A percentile compares a stretch with the other conserved stretches of the same genome.
phyloP scores from a whole-genome alignment of 37 sponge, comb jelly and placozoan species.

The Cliona cf. orientalis region DNA sequence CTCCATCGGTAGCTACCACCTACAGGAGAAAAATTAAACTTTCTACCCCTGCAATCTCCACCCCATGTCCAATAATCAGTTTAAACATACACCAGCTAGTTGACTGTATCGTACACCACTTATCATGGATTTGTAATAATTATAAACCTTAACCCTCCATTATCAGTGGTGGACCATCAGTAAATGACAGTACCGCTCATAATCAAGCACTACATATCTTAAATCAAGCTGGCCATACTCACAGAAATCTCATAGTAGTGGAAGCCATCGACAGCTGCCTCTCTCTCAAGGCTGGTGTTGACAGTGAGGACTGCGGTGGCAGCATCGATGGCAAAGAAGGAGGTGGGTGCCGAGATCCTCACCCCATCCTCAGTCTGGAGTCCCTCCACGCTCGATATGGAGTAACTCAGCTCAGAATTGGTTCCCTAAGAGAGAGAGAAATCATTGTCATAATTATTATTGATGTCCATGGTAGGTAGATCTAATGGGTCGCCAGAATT shows the following conservation, averaged over 20 bases:
- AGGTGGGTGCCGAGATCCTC: background rate
- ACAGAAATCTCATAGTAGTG: constrained; percentile 48
- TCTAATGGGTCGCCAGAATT: background rate
- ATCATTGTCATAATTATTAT: too few relatives aligned
- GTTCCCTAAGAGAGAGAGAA: background rate
- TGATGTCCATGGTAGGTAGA: too few relatives aligned
- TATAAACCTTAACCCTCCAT: too few relatives aligned
- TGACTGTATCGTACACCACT: too few relatives aligned
- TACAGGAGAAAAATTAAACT: constrained; percentile 21
- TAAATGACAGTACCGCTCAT: too few relatives aligned
- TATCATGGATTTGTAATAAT: too few relatives aligned
- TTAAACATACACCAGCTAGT: too few relatives aligned
- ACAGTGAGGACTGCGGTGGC: constrained; percentile 52
- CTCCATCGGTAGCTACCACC: constrained; percentile 68
- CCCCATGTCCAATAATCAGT: too few relatives aligned
- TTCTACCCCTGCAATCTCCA: too few relatives aligned
- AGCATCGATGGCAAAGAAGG: constrained; percentile 42
- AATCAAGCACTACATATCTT: too few relatives aligned
- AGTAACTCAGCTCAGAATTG: constrained; percentile 1
- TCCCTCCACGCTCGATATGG: background rate
- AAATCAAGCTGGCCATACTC: background rate
- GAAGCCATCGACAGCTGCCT: constrained; percentile 34
- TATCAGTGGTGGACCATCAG: too few relatives aligned
- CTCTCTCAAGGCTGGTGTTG: constrained; percentile 59
- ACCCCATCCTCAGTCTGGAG: constrained; percentile 22